These are phyloP conservation scores for Steatocranus sp. DNA, from an alignment of 2,797 vertebrate species.

Conservation along the genomic window DNA sequence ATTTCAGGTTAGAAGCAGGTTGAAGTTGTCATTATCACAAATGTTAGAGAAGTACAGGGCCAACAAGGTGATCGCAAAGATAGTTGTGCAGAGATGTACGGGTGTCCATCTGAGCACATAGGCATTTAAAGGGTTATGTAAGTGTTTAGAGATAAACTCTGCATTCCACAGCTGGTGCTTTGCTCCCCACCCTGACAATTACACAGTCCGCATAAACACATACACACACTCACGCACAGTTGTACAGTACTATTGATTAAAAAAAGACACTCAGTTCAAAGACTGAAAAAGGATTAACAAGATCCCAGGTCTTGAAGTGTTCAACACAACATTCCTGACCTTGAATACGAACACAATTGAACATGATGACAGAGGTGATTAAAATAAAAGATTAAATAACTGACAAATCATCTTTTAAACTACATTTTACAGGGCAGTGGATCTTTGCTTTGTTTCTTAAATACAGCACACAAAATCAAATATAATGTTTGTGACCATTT, in stretches of 20 bases:
- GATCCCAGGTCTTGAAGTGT: neutral
- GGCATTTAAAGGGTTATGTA: constrained; percentile 51
- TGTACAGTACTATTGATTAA: neutral
- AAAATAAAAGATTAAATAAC: neutral
- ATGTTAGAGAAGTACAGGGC: neutral
- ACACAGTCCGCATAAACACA: constrained; percentile 22
- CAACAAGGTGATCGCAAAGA: neutral
- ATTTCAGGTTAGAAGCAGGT: neutral
- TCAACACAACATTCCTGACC: neutral
- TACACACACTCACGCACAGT: neutral
- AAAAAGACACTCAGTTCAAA: neutral
- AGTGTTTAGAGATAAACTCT: constrained; percentile 45
- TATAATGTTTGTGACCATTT: neutral
- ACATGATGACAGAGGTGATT: neutral
- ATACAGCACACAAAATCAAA: neutral
- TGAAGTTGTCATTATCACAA: neutral
- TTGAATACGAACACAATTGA: neutral
- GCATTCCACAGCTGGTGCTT: constrained; percentile 52
- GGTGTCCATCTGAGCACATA: neutral
- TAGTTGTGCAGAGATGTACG: neutral
- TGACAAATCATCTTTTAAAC: neutral
- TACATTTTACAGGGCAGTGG: neutral
- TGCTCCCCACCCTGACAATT: constrained; percentile 48
- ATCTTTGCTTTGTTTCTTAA: neutral
- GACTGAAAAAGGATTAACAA: neutral